Percentiles rank a stretch among this genome's conserved stretches.
Conservation (phyloP, 2,113 vertebrate species). For the Hystrix brachyura region DNA sequence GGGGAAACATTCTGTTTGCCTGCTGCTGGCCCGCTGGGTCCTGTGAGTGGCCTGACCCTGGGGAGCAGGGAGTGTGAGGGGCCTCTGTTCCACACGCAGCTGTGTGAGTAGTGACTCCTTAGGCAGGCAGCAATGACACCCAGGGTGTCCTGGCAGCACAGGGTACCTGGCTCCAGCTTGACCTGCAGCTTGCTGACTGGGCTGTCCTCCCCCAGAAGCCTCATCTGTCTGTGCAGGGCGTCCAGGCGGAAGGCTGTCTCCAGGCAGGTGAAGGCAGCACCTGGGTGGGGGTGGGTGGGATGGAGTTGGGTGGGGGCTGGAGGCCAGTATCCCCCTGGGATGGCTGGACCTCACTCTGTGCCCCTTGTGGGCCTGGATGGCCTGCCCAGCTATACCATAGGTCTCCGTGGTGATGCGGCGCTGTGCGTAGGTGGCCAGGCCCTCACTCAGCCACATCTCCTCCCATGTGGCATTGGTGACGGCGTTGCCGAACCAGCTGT, state of each 20-base stretch:
- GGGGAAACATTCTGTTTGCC: neutral
- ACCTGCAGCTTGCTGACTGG: constrained; percentile 97
- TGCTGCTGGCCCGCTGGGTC: accelerated
- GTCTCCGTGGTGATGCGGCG: constrained; percentile 96
- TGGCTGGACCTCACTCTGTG: neutral
- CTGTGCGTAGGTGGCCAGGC: constrained; percentile 97
- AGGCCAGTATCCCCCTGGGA: neutral
- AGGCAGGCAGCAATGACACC: accelerated
- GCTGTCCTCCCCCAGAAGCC: constrained; percentile 96
- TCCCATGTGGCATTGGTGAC: constrained; percentile 99
- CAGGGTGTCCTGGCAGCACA: accelerated
- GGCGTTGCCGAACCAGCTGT: constrained; percentile 98
- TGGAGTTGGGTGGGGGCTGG: accelerated
- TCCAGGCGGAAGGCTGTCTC: constrained; percentile 97
- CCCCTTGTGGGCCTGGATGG: neutral
- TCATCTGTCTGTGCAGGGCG: constrained; percentile 97
- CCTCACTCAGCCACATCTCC: constrained; percentile 99
- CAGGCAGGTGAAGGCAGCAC: constrained; percentile 96
- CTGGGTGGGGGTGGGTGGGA: constrained; percentile 80
- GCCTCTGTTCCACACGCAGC: neutral
- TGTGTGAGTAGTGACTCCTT: accelerated
- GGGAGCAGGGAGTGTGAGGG: neutral
- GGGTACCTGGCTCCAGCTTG: constrained; percentile 97
- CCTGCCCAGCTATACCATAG: constrained; percentile 88
- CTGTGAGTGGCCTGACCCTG: accelerated